Percentiles rank a stretch among this genome's conserved stretches.
Conservation (phyloP, 2,113 vertebrate genomes). For the Lepidothrix coronata region DNA sequence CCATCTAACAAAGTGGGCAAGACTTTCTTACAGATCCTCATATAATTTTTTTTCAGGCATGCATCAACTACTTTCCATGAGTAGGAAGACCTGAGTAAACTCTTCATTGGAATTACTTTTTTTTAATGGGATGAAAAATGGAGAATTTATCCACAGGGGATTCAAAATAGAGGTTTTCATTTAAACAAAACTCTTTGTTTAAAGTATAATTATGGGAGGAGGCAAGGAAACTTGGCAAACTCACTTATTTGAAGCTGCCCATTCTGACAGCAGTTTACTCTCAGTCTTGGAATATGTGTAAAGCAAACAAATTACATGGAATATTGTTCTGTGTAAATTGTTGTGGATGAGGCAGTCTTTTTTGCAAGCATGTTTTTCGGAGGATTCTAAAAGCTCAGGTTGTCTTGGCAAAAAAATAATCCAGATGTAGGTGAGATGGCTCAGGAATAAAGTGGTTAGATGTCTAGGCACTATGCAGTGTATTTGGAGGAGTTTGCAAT, state of each 20-base stretch:
- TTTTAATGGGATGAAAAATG: not conserved
- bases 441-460: not conserved
- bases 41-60: not conserved
- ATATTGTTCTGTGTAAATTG: not conserved
- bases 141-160: not conserved
- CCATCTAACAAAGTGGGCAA: not conserved
- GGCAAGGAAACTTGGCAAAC: not conserved
- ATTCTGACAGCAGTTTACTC: not conserved
- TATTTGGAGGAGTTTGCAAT: not conserved
- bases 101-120: not conserved
- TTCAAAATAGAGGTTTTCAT: not conserved
- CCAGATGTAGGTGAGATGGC: not conserved
- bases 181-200: not conserved
- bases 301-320: not conserved
- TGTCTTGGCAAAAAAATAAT: not conserved
- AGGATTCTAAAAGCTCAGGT: not conserved
- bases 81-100: not conserved
- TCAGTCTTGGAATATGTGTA: not conserved
- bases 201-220: not conserved
- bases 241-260: not conserved
- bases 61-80: not conserved
- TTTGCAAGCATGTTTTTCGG: not conserved
- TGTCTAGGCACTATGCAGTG: not conserved
- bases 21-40: not conserved
- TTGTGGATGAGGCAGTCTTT: not conserved